A percentile compares a stretch with the other conserved stretches of the same genome.
Conservation (phyloP, 2,797 vertebrate species). For the Simalia tracyae region DNA sequence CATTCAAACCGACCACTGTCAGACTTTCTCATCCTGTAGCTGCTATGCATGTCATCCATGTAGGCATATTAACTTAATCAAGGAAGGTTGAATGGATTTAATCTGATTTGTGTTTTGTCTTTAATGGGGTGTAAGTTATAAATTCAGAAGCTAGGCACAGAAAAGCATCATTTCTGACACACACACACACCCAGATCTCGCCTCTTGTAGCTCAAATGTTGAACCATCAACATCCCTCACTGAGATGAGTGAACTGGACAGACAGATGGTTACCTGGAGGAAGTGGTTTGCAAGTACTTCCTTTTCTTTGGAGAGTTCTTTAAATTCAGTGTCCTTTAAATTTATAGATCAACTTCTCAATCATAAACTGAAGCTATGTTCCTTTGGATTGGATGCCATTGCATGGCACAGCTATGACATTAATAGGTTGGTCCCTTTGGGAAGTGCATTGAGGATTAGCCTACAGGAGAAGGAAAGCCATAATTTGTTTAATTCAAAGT, state of each 20-base stretch:
- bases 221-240: not conserved
- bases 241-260: not conserved
- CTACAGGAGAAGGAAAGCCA: not conserved
- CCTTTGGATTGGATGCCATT: not conserved
- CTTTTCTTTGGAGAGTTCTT: not conserved
- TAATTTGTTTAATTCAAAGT: not conserved
- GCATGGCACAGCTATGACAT: not conserved
- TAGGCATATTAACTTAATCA: constrained; percentile 2
- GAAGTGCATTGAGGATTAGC: not conserved
- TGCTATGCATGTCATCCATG: constrained; percentile 17
- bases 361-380: not conserved
- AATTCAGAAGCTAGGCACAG: not conserved
- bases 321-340: not conserved
- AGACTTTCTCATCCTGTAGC: constrained; percentile 23
- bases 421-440: not conserved
- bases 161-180: not conserved
- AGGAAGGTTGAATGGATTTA: not conserved
- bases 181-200: not conserved
- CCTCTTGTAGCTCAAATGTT: not conserved
- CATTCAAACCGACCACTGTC: not conserved
- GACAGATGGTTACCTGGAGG: not conserved
- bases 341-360: not conserved
- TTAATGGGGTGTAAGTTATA: not conserved
- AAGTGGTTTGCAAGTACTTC: not conserved
- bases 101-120: not conserved